phyloP scores from a whole-genome alignment of 2,113 vertebrate species.

The Lepisosteus oculatus region DNA sequence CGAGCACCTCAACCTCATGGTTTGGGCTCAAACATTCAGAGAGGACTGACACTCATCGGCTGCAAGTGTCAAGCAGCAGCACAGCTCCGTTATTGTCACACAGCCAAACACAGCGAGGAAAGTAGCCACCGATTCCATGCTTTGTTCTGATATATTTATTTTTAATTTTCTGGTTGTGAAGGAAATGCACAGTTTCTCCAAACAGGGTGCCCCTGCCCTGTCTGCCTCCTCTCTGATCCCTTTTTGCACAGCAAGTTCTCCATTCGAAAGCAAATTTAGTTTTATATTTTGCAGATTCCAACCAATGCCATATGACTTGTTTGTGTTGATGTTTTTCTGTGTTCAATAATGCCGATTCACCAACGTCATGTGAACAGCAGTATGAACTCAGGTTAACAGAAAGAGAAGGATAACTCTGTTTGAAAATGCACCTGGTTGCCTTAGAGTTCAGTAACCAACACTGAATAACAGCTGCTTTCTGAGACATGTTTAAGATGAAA shows the following conservation, averaged over 20 bases:
- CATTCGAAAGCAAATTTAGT: too few species aligned
- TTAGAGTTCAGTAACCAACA: slow-evolving; percentile 8
- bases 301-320: not conserved
- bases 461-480: slow-evolving; percentile 24
- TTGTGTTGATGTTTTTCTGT: too few species aligned
- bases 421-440: not conserved
- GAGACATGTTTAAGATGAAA: not conserved
- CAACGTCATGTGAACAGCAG: too few species aligned
- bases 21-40: not conserved
- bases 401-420: too few species aligned
- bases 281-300: too few species aligned
- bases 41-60: not conserved
- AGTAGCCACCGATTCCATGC: not conserved
- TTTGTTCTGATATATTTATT: not conserved
- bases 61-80: not conserved
- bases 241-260: too few species aligned
- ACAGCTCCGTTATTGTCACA: not conserved
- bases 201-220: too few species aligned
- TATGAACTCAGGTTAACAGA: too few species aligned
- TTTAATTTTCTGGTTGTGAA: too few species aligned
- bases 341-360: too few species aligned
- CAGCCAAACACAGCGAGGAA: not conserved
- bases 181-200: too few species aligned
- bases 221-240: too few species aligned
- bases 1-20: slow-evolving; percentile 14